These are phyloP conservation scores for Sciurus niger DNA, from an alignment of 2,113 vertebrate genomes.

Conservation along the genomic window DNA sequence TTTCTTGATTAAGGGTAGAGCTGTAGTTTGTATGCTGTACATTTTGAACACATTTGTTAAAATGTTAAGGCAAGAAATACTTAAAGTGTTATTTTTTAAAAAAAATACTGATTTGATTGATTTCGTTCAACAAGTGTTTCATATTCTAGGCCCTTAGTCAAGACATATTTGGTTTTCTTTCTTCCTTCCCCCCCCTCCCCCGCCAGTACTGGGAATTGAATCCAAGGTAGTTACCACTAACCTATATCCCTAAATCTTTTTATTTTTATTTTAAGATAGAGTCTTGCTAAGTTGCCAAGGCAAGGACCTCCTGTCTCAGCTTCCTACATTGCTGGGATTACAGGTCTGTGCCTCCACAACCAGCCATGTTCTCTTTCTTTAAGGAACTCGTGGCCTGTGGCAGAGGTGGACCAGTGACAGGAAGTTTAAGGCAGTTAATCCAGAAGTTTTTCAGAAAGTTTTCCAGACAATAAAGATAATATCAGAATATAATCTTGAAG, in stretches of 20 bases:
- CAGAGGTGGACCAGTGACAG: not conserved
- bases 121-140: constrained; percentile 25
- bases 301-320: no score
- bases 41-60: constrained; percentile 1
- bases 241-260: no score
- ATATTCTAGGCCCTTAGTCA: not conserved
- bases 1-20: not conserved
- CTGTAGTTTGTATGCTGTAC: not conserved
- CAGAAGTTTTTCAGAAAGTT: constrained; percentile 38
- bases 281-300: no score
- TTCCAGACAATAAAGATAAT: not conserved
- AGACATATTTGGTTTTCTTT: not conserved
- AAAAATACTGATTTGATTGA: not conserved
- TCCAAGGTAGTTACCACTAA: no score
- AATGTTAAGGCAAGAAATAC: constrained; percentile 48
- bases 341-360: no score
- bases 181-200: no score
- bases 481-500: not conserved
- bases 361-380: not conserved
- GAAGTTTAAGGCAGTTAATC: not conserved
- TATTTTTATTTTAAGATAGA: no score
- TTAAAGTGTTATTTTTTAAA: not conserved
- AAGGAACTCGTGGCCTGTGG: not conserved
- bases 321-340: no score
- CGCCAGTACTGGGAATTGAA: no score